Conservation (phyloP, 1,140 invertebrate genomes). For the Pseudomyrmex flavicornis region DNA sequence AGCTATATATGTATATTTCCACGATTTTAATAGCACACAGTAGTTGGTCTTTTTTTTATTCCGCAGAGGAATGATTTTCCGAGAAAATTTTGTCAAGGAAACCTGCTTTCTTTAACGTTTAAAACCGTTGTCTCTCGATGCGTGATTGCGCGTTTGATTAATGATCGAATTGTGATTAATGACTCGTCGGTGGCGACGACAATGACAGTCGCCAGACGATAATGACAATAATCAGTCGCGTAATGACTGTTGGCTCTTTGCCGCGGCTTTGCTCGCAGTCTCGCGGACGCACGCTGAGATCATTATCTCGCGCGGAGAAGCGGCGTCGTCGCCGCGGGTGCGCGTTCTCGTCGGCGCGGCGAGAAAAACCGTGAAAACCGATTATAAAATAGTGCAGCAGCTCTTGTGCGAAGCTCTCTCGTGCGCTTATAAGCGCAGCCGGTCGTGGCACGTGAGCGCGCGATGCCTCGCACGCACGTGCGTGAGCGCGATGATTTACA, state of each 20-base stretch:
- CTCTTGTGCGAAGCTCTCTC: not conserved
- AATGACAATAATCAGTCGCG: conserved; percentile 20
- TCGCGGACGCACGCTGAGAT: not conserved
- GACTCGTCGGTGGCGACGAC: not conserved
- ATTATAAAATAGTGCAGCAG: conserved; percentile 10
- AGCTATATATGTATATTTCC: not conserved
- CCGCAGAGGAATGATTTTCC: not conserved
- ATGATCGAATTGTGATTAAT: conserved; percentile 14
- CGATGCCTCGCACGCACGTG: conserved; percentile 35
- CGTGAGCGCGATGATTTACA: conserved; percentile 44
- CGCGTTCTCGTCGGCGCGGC: not conserved
- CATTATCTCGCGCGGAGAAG: not conserved
- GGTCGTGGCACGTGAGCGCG: conserved; percentile 52
- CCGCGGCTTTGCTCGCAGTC: too few relatives aligned
- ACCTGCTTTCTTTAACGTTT: not conserved
- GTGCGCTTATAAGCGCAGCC: conserved; percentile 39
- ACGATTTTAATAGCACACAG: not conserved
- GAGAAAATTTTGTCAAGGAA: not conserved
- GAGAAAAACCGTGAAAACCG: conserved; percentile 36
- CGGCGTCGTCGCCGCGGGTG: not conserved
- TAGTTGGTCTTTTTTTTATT: not conserved
- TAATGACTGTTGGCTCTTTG: conserved; percentile 29
- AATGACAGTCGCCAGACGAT: conserved; percentile 5
- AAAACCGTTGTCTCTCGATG: too few relatives aligned
- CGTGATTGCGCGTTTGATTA: conserved; percentile 12